These are phyloP conservation scores for Eupeodes corollae DNA, from an alignment of 1,140 invertebrate genomes.

Conservation along the genomic window DNA sequence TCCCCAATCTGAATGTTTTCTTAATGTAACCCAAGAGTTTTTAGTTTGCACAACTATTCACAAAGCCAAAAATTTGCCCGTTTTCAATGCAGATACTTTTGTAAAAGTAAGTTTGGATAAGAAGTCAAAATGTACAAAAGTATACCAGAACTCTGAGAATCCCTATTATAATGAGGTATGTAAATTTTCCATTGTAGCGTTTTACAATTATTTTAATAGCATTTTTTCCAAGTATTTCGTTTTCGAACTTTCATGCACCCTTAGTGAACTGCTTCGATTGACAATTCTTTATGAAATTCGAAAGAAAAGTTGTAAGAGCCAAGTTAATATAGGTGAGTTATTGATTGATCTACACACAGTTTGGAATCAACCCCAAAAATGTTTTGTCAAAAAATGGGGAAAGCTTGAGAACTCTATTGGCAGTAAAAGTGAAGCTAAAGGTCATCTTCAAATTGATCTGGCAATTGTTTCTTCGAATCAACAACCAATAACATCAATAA, in stretches of 20 bases:
- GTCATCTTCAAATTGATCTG: conserved; percentile 67
- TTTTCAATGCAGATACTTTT: conserved; percentile 41
- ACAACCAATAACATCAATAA: conserved; percentile 34
- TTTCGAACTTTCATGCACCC: conserved; percentile 50
- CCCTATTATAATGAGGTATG: conserved; percentile 50
- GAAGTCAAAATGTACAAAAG: conserved; percentile 41
- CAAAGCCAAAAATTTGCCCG: conserved; percentile 23
- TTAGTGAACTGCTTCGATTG: conserved; percentile 37
- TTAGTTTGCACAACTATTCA: conserved; percentile 31
- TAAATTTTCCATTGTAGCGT: background rate
- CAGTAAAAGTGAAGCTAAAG: conserved; percentile 44
- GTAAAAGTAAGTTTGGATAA: conserved; percentile 46
- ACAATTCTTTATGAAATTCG: conserved; percentile 39
- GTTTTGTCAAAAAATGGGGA: conserved; percentile 74
- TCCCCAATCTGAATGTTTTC: background rate
- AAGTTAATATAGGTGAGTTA: conserved; percentile 50
- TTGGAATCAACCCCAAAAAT: conserved; percentile 56
- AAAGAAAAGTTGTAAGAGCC: conserved; percentile 28
- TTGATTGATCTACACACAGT: conserved; percentile 59
- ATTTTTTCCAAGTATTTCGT: conserved; percentile 53
- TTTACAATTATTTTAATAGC: background rate
- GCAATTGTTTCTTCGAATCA: conserved; percentile 55
- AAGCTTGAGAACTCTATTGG: conserved; percentile 52
- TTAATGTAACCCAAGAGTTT: conserved; percentile 24
- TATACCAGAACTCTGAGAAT: conserved; percentile 42